Base-by-base conservation (phyloP, 53 echinoderm and acorn worm genomes). In the Temnopleurus reevesii region DNA sequence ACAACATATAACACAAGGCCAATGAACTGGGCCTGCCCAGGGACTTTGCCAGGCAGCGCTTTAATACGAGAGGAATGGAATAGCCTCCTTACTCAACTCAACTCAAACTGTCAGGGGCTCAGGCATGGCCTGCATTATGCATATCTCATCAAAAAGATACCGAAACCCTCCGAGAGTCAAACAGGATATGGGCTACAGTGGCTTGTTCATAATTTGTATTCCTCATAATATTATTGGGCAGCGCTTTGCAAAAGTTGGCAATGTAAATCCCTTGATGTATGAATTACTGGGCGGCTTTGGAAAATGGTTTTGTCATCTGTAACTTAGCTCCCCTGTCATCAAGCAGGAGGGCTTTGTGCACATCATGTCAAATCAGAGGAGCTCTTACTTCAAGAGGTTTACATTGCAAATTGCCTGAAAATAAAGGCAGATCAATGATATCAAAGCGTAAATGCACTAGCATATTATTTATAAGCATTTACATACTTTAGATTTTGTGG, bases 81-180 rank as follows among this genome's bases (percentile, higher is more conserved):
- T 59, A 59, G 27, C 45, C 85, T 45, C 82, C 55, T 23, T 5
- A 77, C 81, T 53, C 81, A 34, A 81, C 79, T 55, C 55, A 81
- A 45, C 60, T 19, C 77, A 83, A 85, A 60, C 85, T 60, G 85
- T 45, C 60, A 43, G 38, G 45, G 60, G 85, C 85, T 43, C 82
- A 64, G 66, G 64, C 51, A 65, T 87, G 87, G 87, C 64, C 87
- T 87, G 71, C 87, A 87, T 87, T 65, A 87, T 66, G 87, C 87
- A 87, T 64, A 66, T 45, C 87, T 87, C 87, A 87, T 87, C 87
- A 87, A 87, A 87, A 87, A 87, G 87, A 87, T 66, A 87, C 87
- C 71, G 87, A 87, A 87, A 31, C 87, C 87, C 87, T 87, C 51
- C 25, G 87, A 87, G 87, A 49, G 31, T 66, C 26, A 53, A 87